Conservation (phyloP, 2,113 vertebrate genomes). For the Callipepla squamata region DNA sequence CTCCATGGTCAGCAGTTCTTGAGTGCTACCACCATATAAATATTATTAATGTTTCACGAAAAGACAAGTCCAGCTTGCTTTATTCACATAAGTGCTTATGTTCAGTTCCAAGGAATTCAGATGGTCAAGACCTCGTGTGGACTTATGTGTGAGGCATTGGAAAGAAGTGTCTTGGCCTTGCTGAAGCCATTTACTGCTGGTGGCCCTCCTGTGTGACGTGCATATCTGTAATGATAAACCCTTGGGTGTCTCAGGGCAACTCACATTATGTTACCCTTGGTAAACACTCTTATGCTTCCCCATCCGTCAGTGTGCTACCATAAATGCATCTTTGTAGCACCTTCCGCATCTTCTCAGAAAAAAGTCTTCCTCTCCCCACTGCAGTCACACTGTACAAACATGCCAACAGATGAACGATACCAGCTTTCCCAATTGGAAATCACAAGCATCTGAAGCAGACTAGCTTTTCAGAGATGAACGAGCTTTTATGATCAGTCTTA, state of each 20-base stretch:
- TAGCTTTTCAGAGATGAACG: not conserved
- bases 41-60: not conserved
- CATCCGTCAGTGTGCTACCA: not conserved
- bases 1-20: not conserved
- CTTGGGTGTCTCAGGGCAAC: accelerated
- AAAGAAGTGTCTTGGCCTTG: not conserved
- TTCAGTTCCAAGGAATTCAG: not conserved
- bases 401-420: not conserved
- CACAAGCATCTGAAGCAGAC: accelerated
- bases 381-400: accelerated
- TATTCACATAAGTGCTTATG: not conserved
- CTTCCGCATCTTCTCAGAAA: not conserved
- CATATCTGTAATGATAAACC: not conserved
- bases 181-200: not conserved
- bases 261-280: not conserved
- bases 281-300: not conserved
- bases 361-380: not conserved
- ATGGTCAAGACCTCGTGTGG: not conserved
- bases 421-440: accelerated
- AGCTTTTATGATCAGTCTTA: not conserved
- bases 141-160: not conserved
- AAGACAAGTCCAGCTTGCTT: not conserved
- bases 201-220: not conserved
- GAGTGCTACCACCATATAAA: not conserved
- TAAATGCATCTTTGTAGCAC: not conserved